These are phyloP conservation scores for Netelia melanura DNA, from an alignment of 2,888 invertebrate species.

Conservation along the genomic window DNA sequence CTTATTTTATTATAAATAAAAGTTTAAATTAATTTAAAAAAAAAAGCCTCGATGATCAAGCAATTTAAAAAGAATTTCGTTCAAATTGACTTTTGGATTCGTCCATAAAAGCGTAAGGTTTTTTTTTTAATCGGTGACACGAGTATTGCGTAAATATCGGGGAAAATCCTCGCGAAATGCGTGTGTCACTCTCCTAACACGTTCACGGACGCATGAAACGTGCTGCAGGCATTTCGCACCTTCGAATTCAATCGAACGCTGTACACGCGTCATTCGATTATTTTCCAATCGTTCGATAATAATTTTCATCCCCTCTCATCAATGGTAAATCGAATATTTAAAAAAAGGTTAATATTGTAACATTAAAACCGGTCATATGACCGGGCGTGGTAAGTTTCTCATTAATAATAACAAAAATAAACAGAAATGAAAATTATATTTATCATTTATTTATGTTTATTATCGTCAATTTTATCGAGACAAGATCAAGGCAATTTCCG, in stretches of 20 bases:
- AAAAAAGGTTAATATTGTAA: too few relatives aligned
- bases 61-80: background rate
- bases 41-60: too few relatives aligned
- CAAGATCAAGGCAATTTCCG: too few relatives aligned
- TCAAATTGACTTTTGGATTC: background rate
- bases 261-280: slow-evolving; percentile 7
- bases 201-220: background rate
- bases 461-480: too few relatives aligned
- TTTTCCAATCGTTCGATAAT: background rate
- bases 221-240: slow-evolving; percentile 14
- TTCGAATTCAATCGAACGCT: slow-evolving; percentile 33
- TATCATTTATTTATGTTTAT: too few relatives aligned
- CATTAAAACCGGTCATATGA: too few relatives aligned
- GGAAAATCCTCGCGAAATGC: slow-evolving; percentile 53
- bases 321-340: too few relatives aligned
- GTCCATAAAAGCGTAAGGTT: background rate
- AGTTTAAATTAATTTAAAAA: too few relatives aligned
- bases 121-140: background rate
- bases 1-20: background rate
- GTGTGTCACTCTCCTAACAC: slow-evolving; percentile 33
- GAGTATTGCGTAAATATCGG: slow-evolving; percentile 51
- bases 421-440: too few relatives aligned
- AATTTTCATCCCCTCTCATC: background rate
- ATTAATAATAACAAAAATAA: too few relatives aligned
- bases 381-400: too few relatives aligned